Conservation (phyloP, 2,113 vertebrate genomes). For the Hemicordylus capensis region DNA sequence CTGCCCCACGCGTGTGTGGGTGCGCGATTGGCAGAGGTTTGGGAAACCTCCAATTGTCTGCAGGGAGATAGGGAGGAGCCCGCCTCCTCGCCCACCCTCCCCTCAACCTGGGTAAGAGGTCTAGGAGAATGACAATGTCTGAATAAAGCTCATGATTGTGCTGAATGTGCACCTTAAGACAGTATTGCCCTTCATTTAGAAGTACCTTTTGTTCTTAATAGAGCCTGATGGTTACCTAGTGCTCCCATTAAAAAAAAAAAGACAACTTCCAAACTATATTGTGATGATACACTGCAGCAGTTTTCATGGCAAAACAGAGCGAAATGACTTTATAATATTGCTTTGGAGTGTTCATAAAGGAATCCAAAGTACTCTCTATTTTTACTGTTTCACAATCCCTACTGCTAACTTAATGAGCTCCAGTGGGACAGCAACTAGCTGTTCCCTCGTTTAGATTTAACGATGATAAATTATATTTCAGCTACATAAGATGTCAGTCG, state of each 20-base stretch:
- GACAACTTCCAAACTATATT: not conserved
- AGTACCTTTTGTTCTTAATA: not conserved
- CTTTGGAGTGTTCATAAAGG: not conserved
- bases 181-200: not conserved
- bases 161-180: not conserved
- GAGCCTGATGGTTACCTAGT: not conserved
- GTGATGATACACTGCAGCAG: not conserved
- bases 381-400: not conserved
- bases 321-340: not conserved
- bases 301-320: not conserved
- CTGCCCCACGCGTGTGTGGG: too few relatives aligned
- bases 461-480: conserved; percentile 17
- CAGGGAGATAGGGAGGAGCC: too few relatives aligned
- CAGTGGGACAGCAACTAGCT: conserved; percentile 8
- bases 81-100: too few relatives aligned
- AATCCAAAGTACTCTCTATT: not conserved
- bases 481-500: not conserved
- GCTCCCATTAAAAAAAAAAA: not conserved
- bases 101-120: too few relatives aligned
- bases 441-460: conserved; percentile 8
- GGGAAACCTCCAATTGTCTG: too few relatives aligned
- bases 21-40: too few relatives aligned
- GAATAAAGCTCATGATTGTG: not conserved
- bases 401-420: conserved; percentile 24
- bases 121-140: too few relatives aligned